Evolutionary conservation across 2,797 vertebrate species (phyloP).

Genomic region (Muscicapa striata): DNA sequence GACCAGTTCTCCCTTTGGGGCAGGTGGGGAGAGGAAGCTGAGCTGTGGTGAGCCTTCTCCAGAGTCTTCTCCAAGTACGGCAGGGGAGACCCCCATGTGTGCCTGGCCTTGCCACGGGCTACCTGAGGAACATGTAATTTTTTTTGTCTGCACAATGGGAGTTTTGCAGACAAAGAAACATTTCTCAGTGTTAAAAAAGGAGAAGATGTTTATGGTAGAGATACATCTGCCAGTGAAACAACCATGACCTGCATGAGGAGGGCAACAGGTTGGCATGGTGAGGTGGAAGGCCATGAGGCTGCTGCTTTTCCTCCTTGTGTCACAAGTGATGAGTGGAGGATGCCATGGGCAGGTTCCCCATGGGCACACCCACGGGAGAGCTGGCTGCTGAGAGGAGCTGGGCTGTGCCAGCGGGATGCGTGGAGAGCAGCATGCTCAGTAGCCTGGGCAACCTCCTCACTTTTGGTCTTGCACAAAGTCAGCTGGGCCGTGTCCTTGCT

Average conservation of each 20-base stretch:
- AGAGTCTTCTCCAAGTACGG: accelerated
- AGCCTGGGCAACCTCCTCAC: accelerated
- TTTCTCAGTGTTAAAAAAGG: not conserved
- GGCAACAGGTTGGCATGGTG: not conserved
- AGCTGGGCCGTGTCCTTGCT: accelerated
- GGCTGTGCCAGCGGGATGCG: accelerated
- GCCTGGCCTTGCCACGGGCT: not conserved
- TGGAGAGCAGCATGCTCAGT: not conserved
- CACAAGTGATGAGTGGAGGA: not conserved
- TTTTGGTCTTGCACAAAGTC: not conserved
- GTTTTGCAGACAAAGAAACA: not conserved
- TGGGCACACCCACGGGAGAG: accelerated
- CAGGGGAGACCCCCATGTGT: not conserved
- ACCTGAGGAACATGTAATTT: not conserved
- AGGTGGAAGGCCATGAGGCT: not conserved
- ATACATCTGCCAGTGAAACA: not conserved
- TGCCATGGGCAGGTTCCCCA: not conserved
- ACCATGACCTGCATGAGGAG: not conserved
- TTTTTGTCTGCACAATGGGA: not conserved
- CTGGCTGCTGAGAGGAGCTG: accelerated
- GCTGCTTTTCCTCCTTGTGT: not conserved
- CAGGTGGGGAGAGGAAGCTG: not conserved
- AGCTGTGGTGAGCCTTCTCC: not conserved
- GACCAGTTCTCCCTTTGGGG: not conserved
- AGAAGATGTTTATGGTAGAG: not conserved